Evolutionary conservation across 2,797 vertebrate genomes (phyloP).

Genomic region (Alfaro cultratus): DNA sequence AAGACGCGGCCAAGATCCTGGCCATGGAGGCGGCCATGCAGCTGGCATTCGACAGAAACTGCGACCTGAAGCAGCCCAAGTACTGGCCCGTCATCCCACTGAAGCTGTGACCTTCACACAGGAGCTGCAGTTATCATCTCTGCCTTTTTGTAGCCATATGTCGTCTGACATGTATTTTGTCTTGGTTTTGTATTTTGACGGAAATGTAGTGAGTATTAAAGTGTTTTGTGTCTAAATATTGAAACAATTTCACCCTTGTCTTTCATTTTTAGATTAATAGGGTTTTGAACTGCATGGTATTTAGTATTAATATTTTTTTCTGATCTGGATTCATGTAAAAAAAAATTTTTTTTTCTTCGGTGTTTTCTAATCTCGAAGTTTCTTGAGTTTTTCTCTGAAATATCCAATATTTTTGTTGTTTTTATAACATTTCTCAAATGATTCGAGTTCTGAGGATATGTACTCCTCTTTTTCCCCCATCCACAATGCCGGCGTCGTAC

Average conservation of each 20-base stretch:
- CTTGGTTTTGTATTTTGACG: conserved; percentile 36
- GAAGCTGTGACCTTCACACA: conserved; percentile 79
- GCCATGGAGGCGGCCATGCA: conserved; percentile 91
- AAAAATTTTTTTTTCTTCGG: no score
- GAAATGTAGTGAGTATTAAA: conserved; percentile 69
- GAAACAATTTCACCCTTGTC: background rate
- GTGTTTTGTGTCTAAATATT: conserved; percentile 15
- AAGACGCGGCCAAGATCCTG: conserved; percentile 86
- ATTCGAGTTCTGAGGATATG: background rate
- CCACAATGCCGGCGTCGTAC: no score
- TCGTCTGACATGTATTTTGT: background rate
- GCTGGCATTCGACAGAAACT: conserved; percentile 86
- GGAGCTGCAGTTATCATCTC: background rate
- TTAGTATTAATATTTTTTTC: background rate
- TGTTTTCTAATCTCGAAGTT: no score
- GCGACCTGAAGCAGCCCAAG: conserved; percentile 92
- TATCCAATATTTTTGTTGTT: no score
- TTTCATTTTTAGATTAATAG: background rate
- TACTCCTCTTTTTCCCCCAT: no score
- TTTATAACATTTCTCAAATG: background rate
- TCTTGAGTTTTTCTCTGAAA: no score
- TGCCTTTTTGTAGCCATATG: background rate
- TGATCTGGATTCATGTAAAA: background rate
- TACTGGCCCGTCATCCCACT: conserved; percentile 96
- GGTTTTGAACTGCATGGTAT: background rate